Evolutionary conservation across 2,888 invertebrate genomes (phyloP).

Genomic region (Calameuta filiformis): DNA sequence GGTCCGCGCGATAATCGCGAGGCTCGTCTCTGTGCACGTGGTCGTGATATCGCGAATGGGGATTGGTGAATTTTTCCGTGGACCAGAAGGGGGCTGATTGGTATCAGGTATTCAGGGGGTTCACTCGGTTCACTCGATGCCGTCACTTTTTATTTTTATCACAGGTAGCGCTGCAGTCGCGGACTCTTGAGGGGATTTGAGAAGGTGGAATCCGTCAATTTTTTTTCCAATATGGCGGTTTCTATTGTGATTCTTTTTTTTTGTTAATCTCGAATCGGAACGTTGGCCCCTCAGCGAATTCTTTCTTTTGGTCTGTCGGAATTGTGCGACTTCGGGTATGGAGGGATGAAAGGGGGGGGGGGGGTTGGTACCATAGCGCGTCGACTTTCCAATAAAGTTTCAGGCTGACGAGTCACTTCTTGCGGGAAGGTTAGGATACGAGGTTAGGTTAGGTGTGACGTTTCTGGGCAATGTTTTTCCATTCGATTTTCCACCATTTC

Average conservation of each 20-base stretch:
- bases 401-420: not conserved
- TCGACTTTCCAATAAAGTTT: slow-evolving; percentile 10
- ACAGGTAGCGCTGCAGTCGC: not conserved
- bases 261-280: not conserved
- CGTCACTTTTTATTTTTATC: not conserved
- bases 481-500: slow-evolving; percentile 47
- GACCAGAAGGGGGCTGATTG: not conserved
- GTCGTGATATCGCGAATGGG: not conserved
- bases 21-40: no score
- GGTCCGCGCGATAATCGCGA: slow-evolving; percentile 7
- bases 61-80: not conserved
- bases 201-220: not conserved
- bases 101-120: not conserved
- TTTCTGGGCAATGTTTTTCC: not conserved
- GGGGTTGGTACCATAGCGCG: slow-evolving; percentile 23
- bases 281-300: not conserved
- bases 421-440: not conserved
- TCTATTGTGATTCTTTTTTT: slow-evolving; percentile 12
- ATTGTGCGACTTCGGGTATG: slow-evolving; percentile 6
- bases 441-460: not conserved
- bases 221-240: slow-evolving; percentile 10
- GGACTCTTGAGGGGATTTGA: not conserved
- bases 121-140: no score
- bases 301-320: not conserved
- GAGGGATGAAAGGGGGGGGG: slow-evolving; percentile 3